A percentile compares a stretch with the other conserved stretches of the same genome.
Conservation (phyloP, 2,113 vertebrate species). For the Eupsittula cactorum region DNA sequence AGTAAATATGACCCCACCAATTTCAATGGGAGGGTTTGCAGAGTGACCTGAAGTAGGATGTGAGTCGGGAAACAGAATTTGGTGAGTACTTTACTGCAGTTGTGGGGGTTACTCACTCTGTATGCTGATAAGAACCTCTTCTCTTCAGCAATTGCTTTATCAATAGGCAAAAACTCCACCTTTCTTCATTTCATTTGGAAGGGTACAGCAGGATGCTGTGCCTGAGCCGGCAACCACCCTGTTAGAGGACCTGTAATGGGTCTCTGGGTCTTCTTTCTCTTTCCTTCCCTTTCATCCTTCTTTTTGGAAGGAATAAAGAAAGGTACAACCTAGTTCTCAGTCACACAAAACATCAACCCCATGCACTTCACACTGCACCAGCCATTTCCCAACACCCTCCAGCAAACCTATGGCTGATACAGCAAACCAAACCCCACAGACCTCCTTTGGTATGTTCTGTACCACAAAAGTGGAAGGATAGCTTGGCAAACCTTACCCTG, state of each 20-base stretch:
- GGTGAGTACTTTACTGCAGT: not conserved
- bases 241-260: rapidly evolving
- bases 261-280: not conserved
- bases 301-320: not conserved
- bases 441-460: rapidly evolving
- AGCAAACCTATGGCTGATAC: not conserved
- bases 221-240: not conserved
- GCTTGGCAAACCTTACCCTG: not conserved
- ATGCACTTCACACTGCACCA: not conserved
- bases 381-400: not conserved
- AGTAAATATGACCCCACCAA: not conserved
- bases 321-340: not conserved
- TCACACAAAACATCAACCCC: not conserved
- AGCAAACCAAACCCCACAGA: not conserved
- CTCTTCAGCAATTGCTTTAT: not conserved
- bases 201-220: not conserved
- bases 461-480: not conserved
- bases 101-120: not conserved
- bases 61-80: not conserved
- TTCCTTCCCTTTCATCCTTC: not conserved
- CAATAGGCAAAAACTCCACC: not conserved
- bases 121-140: not conserved
- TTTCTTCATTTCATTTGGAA: not conserved
- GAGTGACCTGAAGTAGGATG: not conserved
- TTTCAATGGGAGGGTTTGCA: not conserved